These are phyloP conservation scores for Hippocampus abdominalis DNA, from an alignment of 2,113 vertebrate genomes.

Conservation along the genomic window DNA sequence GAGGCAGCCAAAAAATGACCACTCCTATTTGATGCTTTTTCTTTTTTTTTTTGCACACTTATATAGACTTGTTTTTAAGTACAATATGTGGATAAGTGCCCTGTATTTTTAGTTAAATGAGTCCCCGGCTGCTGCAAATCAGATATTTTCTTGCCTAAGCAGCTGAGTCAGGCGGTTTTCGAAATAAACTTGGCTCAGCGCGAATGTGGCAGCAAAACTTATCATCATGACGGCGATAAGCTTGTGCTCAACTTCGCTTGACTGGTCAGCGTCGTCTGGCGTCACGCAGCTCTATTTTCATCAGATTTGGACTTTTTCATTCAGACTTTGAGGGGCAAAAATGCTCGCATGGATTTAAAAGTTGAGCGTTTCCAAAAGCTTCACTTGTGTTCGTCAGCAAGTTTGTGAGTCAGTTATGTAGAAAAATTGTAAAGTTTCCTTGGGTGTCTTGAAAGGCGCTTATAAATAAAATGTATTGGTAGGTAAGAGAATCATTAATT, in stretches of 20 bases:
- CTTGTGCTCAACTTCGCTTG: slow-evolving; percentile 20
- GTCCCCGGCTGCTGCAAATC: slow-evolving; percentile 33
- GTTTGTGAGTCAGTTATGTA: no score
- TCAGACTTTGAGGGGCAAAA: not conserved
- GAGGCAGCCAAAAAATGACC: not conserved
- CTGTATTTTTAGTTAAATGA: slow-evolving; percentile 39
- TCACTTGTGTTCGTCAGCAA: not conserved
- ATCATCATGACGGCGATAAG: slow-evolving; percentile 37
- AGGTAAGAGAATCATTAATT: no score
- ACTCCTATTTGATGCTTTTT: slow-evolving; percentile 17
- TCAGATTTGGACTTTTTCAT: not conserved
- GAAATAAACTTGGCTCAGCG: slow-evolving; percentile 41
- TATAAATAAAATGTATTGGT: no score
- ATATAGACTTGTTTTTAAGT: slow-evolving; percentile 36
- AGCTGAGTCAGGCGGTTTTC: slow-evolving; percentile 54
- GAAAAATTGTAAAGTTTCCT: no score
- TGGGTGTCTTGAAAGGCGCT: no score
- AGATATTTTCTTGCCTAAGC: slow-evolving; percentile 27
- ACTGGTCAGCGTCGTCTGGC: slow-evolving; percentile 14
- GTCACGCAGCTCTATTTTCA: slow-evolving; percentile 1
- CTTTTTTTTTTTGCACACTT: slow-evolving; percentile 9
- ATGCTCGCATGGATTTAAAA: slow-evolving; percentile 5
- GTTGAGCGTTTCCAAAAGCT: not conserved
- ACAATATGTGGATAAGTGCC: slow-evolving; percentile 13
- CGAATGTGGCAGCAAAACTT: slow-evolving; percentile 28